A percentile compares a stretch with the other conserved stretches of the same genome.
Evolutionary conservation across 2,113 vertebrate genomes (phyloP).

Genomic region (Dipodomys merriami): DNA sequence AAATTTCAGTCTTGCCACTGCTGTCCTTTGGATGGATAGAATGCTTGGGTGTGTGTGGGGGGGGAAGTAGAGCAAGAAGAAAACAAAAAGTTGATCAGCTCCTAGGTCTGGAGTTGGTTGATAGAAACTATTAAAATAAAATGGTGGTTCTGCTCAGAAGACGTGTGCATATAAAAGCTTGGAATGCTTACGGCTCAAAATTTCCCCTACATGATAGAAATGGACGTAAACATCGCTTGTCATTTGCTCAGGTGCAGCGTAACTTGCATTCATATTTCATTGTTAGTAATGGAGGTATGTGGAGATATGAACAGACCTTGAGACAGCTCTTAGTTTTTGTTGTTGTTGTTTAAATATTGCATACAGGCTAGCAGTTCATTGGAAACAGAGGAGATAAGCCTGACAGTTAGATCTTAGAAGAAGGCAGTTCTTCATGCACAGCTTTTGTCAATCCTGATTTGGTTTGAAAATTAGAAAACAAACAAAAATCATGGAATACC

Average conservation of each 20-base stretch:
- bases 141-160: conserved; percentile 77
- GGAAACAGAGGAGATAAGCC: conserved; percentile 87
- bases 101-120: conserved; percentile 69
- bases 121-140: conserved; percentile 77
- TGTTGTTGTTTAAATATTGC: conserved; percentile 85
- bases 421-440: conserved; percentile 90
- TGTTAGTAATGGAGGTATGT: conserved; percentile 90
- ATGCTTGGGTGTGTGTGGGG: conserved; percentile 45
- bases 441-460: conserved; percentile 85
- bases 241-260: conserved; percentile 88
- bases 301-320: conserved; percentile 88
- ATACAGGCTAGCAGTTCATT: conserved; percentile 89
- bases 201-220: conserved; percentile 83
- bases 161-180: conserved; percentile 83
- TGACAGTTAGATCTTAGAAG: conserved; percentile 87
- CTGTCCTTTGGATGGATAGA: conserved; percentile 70
- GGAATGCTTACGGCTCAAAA: conserved; percentile 84
- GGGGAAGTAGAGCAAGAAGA: conserved; percentile 66
- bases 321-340: conserved; percentile 80
- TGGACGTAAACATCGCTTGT: conserved; percentile 89
- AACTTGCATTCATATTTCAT: conserved; percentile 87
- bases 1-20: conserved; percentile 80
- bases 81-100: conserved; percentile 78
- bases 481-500: conserved; percentile 83
- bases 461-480: conserved; percentile 80